A percentile compares a stretch with the other conserved stretches of the same genome.
These are phyloP conservation scores for Tenebrio molitor DNA, from an alignment of 1,140 invertebrate genomes.

Conservation along the genomic window DNA sequence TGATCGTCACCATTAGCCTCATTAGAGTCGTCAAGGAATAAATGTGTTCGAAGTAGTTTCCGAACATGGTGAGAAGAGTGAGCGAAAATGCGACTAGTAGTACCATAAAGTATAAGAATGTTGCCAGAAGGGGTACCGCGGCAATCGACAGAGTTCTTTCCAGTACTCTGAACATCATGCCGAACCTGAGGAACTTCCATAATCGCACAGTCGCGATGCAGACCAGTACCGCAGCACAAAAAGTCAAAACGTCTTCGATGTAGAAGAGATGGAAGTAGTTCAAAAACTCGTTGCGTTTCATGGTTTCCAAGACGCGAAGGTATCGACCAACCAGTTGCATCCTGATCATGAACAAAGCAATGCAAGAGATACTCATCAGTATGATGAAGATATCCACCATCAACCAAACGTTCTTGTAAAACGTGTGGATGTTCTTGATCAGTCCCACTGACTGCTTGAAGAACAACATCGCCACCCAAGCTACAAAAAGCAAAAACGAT, in stretches of 20 bases:
- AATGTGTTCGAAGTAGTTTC: conserved; percentile 38
- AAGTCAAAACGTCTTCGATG: conserved; percentile 47
- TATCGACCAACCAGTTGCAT: conserved; percentile 23
- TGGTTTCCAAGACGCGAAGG: conserved; percentile 35
- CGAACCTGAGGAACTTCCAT: conserved; percentile 57
- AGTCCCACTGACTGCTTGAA: conserved; percentile 20
- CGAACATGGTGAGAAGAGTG: conserved; percentile 40
- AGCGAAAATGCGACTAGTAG: conserved; percentile 47
- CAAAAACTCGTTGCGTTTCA: conserved; percentile 56
- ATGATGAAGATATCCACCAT: conserved; percentile 47
- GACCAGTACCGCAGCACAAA: conserved; percentile 50
- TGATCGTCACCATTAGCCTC: conserved; percentile 7
- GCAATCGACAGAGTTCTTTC: conserved; percentile 53
- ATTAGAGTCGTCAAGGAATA: conserved; percentile 33
- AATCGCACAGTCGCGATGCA: conserved; percentile 55
- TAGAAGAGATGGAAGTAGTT: conserved; percentile 57
- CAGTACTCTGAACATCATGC: conserved; percentile 52
- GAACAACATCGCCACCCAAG: conserved; percentile 16
- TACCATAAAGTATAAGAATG: conserved; percentile 43
- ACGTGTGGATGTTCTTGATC: conserved; percentile 2
- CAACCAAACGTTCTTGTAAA: conserved; percentile 43
- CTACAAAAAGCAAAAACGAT: conserved; percentile 15
- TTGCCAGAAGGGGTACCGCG: conserved; percentile 22
- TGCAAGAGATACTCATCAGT: conserved; percentile 35
- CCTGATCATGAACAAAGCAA: conserved; percentile 24